These are phyloP conservation scores for Ptilorrhoa leucosticta DNA, from an alignment of 2,113 vertebrate species.

Conservation along the genomic window DNA sequence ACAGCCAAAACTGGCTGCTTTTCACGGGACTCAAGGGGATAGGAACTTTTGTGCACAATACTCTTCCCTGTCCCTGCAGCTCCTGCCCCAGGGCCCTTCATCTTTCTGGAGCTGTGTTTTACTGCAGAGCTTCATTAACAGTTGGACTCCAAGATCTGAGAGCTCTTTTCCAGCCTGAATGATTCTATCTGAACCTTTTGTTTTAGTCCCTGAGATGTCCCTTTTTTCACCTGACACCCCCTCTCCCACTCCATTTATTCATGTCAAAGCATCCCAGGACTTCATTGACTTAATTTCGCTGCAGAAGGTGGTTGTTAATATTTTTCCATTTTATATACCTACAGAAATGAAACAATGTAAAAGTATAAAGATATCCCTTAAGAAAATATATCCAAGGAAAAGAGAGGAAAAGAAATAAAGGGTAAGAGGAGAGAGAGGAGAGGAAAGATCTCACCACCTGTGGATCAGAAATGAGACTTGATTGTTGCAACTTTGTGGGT, in stretches of 20 bases:
- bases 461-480: background rate
- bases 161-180: background rate
- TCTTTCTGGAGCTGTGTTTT: background rate
- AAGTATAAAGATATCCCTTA: background rate
- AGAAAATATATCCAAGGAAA: background rate
- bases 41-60: background rate
- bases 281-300: background rate
- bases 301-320: background rate
- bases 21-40: accelerated
- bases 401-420: background rate
- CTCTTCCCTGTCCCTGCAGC: background rate
- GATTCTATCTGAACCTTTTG: background rate
- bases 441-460: background rate
- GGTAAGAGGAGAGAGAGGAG: background rate
- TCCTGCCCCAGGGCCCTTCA: background rate
- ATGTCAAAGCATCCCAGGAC: background rate
- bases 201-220: background rate
- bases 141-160: background rate
- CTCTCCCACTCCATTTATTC: background rate
- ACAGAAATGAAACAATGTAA: background rate
- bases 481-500: background rate
- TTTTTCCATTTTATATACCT: background rate
- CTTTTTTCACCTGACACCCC: background rate
- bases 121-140: background rate
- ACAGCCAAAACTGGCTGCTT: background rate